These are phyloP conservation scores for Corbicula japonica DNA, from an alignment of 2,888 invertebrate species.

Conservation along the genomic window DNA sequence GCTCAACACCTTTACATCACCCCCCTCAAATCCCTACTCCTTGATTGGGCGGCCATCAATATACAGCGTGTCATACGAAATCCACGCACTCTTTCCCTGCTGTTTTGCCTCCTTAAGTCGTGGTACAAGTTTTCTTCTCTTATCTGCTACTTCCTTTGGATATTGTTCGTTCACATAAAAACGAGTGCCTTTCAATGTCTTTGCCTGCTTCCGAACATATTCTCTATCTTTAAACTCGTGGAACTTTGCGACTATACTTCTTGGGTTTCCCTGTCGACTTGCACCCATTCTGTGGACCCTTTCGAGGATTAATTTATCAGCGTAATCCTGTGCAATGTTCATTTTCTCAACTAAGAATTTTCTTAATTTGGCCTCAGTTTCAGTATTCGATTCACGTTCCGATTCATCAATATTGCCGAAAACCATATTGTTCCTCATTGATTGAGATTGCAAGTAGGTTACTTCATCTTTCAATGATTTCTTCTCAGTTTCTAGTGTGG, in stretches of 20 bases:
- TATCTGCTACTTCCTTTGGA: constrained; percentile 8
- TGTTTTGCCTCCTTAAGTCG: constrained; percentile 4
- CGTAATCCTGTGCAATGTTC: background rate
- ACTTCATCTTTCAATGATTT: constrained; percentile 3
- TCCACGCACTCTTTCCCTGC: background rate
- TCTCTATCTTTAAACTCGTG: constrained; percentile 29
- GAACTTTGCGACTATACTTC: no score
- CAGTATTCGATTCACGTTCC: no score
- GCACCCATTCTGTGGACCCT: no score
- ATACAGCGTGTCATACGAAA: constrained; percentile 23
- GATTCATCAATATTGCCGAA: no score
- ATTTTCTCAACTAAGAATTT: background rate
- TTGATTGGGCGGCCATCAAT: background rate
- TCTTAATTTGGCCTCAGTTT: background rate
- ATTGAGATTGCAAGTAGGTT: no score
- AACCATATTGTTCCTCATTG: no score
- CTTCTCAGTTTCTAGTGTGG: background rate
- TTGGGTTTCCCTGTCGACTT: no score
- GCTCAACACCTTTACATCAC: background rate
- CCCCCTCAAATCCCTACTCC: background rate
- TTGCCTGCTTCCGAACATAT: constrained; percentile 6
- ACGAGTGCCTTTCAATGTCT: background rate
- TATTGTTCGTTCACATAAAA: constrained; percentile 15
- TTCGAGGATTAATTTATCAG: background rate
- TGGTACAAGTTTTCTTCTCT: constrained; percentile 11